Percentiles rank a stretch among this genome's conserved stretches.
Evolutionary conservation across 2,113 vertebrate species (phyloP).

Genomic region (Spea bombifrons): DNA sequence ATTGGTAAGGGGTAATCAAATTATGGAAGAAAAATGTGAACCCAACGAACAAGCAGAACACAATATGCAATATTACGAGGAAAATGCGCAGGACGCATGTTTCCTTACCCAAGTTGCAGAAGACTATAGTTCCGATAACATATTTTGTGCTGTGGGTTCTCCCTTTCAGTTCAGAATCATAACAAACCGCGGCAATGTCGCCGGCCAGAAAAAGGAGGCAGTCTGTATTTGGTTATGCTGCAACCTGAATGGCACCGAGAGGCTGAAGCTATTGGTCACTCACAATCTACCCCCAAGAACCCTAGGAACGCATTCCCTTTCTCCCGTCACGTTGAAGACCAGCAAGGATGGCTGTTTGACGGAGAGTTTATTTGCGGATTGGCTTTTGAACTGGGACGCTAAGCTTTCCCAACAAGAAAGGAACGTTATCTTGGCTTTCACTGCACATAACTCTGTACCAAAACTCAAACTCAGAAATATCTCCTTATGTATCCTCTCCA

Average conservation of each 20-base stretch:
- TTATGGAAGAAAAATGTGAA: constrained; percentile 1
- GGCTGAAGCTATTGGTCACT: constrained; percentile 36
- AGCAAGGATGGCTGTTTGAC: constrained; percentile 33
- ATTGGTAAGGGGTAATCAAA: background rate
- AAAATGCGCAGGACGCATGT: background rate
- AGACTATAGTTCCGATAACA: constrained; percentile 33
- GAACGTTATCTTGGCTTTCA: constrained; percentile 29
- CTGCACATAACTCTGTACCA: constrained; percentile 21
- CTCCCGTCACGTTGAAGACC: constrained; percentile 32
- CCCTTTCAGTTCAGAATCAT: constrained; percentile 31
- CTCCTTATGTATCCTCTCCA: constrained; percentile 35
- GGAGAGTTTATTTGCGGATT: constrained; percentile 21
- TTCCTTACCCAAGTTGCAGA: constrained; percentile 30
- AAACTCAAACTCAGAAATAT: constrained; percentile 41
- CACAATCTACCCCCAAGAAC: constrained; percentile 26
- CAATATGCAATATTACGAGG: background rate
- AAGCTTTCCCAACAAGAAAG: constrained; percentile 36
- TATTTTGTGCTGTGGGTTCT: constrained; percentile 36
- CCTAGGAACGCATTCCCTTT: constrained; percentile 17
- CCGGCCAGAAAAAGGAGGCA: background rate
- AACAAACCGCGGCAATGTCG: constrained; percentile 1
- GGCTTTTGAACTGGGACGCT: constrained; percentile 42
- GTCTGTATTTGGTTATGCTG: constrained; percentile 41
- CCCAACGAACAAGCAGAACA: background rate
- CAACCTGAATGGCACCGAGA: constrained; percentile 41